Evolutionary conservation across 2,797 vertebrate species (phyloP).

Genomic region (Prionace glauca): DNA sequence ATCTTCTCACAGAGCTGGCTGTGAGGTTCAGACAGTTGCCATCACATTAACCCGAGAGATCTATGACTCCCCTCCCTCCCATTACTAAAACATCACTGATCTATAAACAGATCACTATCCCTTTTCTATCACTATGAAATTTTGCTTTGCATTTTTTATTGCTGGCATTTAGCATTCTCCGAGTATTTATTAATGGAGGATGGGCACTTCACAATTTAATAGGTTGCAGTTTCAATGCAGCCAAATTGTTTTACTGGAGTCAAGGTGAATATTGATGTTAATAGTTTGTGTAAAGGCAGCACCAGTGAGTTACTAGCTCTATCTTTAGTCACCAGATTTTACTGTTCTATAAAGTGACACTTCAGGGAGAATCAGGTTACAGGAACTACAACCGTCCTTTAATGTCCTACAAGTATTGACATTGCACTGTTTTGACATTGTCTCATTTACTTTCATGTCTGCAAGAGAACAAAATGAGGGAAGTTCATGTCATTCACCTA

Average conservation of each 20-base stretch:
- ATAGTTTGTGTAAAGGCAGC: no score
- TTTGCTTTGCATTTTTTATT: neutral
- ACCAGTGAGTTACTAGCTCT: neutral
- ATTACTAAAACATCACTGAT: neutral
- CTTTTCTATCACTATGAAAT: neutral
- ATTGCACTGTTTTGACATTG: neutral
- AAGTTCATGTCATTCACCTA: neutral
- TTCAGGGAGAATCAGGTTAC: conserved; percentile 19
- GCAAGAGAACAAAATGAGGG: neutral
- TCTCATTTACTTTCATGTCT: neutral
- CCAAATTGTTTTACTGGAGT: neutral
- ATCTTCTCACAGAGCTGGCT: neutral
- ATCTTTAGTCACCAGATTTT: neutral
- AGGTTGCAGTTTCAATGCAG: neutral
- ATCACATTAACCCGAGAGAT: neutral
- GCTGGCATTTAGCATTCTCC: neutral
- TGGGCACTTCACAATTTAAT: neutral
- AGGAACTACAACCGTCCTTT: neutral
- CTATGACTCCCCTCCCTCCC: neutral
- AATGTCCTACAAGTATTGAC: neutral
- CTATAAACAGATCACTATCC: neutral
- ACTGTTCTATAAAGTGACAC: neutral
- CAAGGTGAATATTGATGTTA: neutral
- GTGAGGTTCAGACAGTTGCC: neutral
- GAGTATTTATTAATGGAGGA: neutral